Evolutionary conservation across 2,797 vertebrate genomes (phyloP).

Genomic region (Brachyrhaphis roseni): DNA sequence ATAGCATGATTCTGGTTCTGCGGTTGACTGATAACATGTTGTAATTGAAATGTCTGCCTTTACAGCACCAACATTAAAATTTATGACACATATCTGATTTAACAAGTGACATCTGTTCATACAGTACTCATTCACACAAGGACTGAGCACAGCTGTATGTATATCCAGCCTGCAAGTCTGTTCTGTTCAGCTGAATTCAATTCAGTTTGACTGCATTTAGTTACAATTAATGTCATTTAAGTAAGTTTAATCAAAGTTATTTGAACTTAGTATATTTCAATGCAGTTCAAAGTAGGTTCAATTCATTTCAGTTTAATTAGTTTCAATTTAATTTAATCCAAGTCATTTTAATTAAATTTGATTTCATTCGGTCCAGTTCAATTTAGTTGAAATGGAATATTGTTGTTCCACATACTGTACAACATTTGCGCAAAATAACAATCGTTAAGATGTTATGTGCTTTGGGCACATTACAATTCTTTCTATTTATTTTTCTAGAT

Average conservation of each 20-base stretch:
- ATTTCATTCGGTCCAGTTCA: background rate
- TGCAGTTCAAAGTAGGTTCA: background rate
- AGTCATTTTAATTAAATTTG: background rate
- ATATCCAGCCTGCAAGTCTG: background rate
- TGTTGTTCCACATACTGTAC: background rate
- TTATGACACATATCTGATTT: constrained; percentile 1
- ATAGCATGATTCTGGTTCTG: background rate
- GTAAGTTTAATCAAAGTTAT: background rate
- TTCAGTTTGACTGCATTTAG: background rate
- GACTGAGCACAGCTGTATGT: background rate
- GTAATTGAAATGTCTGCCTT: background rate
- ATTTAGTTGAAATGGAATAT: background rate
- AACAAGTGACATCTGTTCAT: background rate
- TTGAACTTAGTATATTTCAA: background rate
- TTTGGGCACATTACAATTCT: too few species aligned
- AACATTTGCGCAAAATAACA: background rate
- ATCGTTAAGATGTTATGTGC: background rate
- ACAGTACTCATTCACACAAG: background rate
- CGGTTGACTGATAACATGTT: background rate
- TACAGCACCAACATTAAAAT: background rate
- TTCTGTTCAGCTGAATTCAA: background rate
- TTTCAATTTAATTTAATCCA: background rate
- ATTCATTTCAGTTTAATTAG: background rate
- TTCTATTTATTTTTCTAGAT: too few species aligned
- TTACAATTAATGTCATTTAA: background rate